Evolutionary conservation across 1,140 invertebrate species (phyloP).

Genomic region (Penaeus chinensis): DNA sequence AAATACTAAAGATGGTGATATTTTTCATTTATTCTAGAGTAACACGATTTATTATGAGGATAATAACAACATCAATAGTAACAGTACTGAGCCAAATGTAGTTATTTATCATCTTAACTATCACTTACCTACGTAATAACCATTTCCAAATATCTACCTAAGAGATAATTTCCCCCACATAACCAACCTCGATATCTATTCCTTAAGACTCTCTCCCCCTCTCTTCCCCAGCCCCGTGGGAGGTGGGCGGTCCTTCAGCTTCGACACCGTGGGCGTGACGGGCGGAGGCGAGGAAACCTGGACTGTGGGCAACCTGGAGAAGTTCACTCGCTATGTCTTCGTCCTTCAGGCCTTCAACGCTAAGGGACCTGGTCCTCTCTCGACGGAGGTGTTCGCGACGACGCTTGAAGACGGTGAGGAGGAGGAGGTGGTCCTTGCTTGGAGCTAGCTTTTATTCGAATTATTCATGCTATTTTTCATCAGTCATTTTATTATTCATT

Average conservation of each 20-base stretch:
- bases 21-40: not conserved
- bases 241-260: conserved; percentile 47
- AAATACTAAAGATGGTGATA: not conserved
- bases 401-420: conserved; percentile 80
- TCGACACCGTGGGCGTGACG: conserved; percentile 45
- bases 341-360: conserved; percentile 69
- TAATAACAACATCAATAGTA: not conserved
- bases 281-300: conserved; percentile 43
- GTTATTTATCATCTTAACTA: too few species aligned
- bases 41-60: not conserved
- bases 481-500: too few species aligned
- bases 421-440: too few species aligned
- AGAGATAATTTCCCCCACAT: too few species aligned
- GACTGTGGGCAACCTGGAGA: conserved; percentile 64
- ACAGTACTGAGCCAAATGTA: too few species aligned
- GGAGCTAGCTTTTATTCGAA: too few species aligned
- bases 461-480: too few species aligned
- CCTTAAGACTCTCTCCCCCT: not conserved
- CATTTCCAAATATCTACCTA: too few species aligned
- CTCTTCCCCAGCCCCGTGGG: conserved; percentile 4
- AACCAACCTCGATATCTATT: not conserved
- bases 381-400: conserved; percentile 79
- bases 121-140: too few species aligned
- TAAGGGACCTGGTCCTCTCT: conserved; percentile 77
- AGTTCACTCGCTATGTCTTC: conserved; percentile 68